Conservation (phyloP, 2,888 invertebrate genomes). For the Agelastica alni region DNA sequence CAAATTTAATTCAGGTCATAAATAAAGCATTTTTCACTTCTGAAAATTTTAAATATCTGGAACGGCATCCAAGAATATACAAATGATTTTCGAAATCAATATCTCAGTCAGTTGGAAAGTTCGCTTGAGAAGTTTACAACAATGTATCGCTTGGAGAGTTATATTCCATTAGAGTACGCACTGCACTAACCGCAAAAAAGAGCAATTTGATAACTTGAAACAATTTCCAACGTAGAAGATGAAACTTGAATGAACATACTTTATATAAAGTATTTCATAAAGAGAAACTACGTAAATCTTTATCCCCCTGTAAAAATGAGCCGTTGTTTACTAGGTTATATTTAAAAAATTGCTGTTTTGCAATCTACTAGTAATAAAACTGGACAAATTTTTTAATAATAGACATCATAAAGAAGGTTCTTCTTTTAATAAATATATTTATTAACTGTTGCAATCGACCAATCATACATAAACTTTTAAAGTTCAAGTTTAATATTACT, state of each 20-base stretch:
- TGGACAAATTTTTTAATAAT: no score
- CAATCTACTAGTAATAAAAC: no score
- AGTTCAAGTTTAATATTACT: no score
- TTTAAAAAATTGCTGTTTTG: no score
- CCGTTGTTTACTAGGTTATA: no score
- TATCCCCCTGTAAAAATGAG: no score
- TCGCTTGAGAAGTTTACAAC: constrained; percentile 11
- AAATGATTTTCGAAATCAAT: constrained; percentile 11
- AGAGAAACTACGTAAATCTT: no score
- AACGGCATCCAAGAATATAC: constrained; percentile 9
- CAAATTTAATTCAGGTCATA: background rate
- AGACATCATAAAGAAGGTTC: no score
- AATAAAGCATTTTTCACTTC: background rate
- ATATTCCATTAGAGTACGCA: constrained; percentile 17
- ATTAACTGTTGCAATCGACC: no score
- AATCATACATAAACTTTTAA: no score
- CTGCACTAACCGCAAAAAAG: constrained; percentile 8
- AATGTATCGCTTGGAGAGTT: constrained; percentile 17
- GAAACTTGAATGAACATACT: constrained; percentile 1
- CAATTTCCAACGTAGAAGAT: background rate
- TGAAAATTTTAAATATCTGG: background rate
- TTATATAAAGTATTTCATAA: background rate
- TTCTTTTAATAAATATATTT: no score
- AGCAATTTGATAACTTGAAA: constrained; percentile 10
- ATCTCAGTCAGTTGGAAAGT: constrained; percentile 11